These are phyloP conservation scores for Solenodon paradoxus DNA, from an alignment of 2,113 vertebrate species.

Conservation along the genomic window DNA sequence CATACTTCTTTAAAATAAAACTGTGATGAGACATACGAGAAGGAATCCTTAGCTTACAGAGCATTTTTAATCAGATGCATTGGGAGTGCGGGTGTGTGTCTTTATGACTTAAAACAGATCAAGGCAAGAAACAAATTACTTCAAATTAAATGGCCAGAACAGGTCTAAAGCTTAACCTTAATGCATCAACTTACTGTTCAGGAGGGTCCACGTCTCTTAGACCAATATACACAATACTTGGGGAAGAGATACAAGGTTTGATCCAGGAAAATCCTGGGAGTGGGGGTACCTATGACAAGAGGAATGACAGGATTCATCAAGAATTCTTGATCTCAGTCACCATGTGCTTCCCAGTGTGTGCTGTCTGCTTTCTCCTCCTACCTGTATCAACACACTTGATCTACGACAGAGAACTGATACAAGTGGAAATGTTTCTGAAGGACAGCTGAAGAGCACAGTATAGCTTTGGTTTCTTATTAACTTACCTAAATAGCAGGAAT, in stretches of 20 bases:
- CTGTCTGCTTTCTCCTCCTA: neutral
- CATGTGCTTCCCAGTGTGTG: neutral
- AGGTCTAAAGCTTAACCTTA: neutral
- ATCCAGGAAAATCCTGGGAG: slow-evolving; percentile 97
- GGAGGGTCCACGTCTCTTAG: slow-evolving; percentile 95
- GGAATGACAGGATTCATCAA: neutral
- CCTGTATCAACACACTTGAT: neutral
- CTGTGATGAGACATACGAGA: slow-evolving; percentile 79
- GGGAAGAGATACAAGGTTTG: slow-evolving; percentile 91
- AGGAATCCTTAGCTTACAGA: slow-evolving; percentile 49
- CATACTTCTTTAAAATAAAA: slow-evolving; percentile 93
- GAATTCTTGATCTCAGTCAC: neutral
- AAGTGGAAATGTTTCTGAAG: slow-evolving; percentile 28
- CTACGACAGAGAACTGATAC: neutral
- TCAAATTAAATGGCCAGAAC: neutral
- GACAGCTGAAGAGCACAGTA: neutral
- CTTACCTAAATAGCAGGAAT: neutral
- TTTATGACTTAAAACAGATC: neutral
- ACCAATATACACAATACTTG: slow-evolving; percentile 95
- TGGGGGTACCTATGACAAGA: slow-evolving; percentile 86
- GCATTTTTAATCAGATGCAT: slow-evolving; percentile 9
- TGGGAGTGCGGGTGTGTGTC: neutral
- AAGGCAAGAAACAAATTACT: neutral
- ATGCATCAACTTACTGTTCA: slow-evolving; percentile 89
- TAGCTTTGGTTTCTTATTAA: slow-evolving; percentile 51